Conservation (phyloP, 1,140 invertebrate genomes). For the Aricia agestis region DNA sequence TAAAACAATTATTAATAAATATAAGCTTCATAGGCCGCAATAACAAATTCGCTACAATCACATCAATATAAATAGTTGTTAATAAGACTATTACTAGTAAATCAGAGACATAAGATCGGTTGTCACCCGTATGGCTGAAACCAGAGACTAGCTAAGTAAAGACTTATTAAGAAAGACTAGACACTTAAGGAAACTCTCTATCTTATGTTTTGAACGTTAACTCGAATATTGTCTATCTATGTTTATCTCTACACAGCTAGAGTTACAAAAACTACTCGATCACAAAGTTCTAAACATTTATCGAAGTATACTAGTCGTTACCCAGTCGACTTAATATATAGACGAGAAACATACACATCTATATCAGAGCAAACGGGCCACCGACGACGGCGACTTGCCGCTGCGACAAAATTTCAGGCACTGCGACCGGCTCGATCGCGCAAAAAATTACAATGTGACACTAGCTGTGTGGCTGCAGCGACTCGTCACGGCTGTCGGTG, state of each 20-base stretch:
- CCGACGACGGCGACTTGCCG: neutral
- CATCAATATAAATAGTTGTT: neutral
- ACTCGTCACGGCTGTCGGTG: neutral
- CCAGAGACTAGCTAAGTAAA: neutral
- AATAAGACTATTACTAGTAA: neutral
- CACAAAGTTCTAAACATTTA: conserved; percentile 36
- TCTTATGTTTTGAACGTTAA: conserved; percentile 14
- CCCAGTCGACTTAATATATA: conserved; percentile 20
- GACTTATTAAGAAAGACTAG: conserved; percentile 2
- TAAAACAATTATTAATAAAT: neutral
- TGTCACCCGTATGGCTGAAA: no score
- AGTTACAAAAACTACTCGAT: conserved; percentile 41
- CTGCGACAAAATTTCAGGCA: no score
- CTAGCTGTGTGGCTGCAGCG: no score
- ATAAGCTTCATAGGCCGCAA: neutral
- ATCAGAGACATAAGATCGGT: no score
- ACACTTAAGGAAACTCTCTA: neutral
- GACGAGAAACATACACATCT: neutral
- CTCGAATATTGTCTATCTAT: conserved; percentile 37
- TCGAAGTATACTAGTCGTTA: conserved; percentile 1
- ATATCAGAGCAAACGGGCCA: neutral
- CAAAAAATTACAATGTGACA: no score
- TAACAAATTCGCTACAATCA: conserved; percentile 6
- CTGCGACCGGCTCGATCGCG: no score
- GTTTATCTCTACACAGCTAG: conserved; percentile 24